phyloP scores from a whole-genome alignment of 2,888 invertebrate genomes.

The Rhorus exstirpatorius region DNA sequence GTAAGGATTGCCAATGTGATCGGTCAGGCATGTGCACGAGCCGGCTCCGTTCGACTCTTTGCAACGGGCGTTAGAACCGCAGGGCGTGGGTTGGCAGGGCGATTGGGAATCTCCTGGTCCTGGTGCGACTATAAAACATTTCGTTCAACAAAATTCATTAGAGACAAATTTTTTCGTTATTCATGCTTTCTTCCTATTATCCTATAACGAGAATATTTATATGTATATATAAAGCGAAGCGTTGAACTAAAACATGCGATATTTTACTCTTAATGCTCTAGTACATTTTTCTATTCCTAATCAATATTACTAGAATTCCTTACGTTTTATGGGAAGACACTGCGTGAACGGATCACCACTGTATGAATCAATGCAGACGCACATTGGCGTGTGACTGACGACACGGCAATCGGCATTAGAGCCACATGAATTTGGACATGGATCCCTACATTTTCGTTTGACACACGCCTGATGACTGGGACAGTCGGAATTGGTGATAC shows the following conservation, averaged over 20 bases:
- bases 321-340: slow-evolving; percentile 89
- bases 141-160: slow-evolving; percentile 58
- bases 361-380: slow-evolving; percentile 88
- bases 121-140: slow-evolving; percentile 68
- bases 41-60: slow-evolving; percentile 86
- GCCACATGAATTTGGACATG: slow-evolving; percentile 91
- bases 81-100: slow-evolving; percentile 89
- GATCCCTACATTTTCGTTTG: slow-evolving; percentile 91
- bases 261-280: background rate
- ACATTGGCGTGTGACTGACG: slow-evolving; percentile 92
- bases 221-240: slow-evolving; percentile 20
- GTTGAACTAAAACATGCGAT: slow-evolving; percentile 39
- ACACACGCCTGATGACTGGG: slow-evolving; percentile 91
- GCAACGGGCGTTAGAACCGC: slow-evolving; percentile 89
- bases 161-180: background rate
- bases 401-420: slow-evolving; percentile 91
- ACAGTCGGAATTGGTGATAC: slow-evolving; percentile 92
- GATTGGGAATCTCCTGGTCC: slow-evolving; percentile 77
- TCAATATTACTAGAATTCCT: slow-evolving; percentile 78
- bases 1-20: slow-evolving; percentile 90
- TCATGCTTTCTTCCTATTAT: slow-evolving; percentile 1
- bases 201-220: background rate
- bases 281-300: background rate
- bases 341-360: slow-evolving; percentile 88
- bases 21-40: slow-evolving; percentile 88